Evolutionary conservation across 2,113 vertebrate genomes (phyloP).

Genomic region (Oryzias javanicus): DNA sequence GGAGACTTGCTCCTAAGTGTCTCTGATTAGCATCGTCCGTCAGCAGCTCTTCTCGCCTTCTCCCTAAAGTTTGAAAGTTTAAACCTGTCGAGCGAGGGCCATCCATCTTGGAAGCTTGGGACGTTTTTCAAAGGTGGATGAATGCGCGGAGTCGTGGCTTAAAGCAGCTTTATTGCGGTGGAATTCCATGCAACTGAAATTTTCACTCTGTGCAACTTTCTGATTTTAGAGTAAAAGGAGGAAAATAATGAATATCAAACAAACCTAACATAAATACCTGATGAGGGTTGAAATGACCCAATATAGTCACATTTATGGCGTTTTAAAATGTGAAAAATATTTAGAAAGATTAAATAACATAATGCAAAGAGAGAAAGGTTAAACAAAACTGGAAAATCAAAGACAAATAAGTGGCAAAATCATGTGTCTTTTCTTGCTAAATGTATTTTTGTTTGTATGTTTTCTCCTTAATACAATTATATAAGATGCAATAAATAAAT

Average conservation of each 20-base stretch:
- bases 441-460: no score
- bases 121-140: constrained; percentile 36
- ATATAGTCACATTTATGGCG: no score
- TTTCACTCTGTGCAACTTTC: neutral
- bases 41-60: constrained; percentile 23
- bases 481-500: no score
- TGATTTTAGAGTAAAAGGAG: neutral
- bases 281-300: no score
- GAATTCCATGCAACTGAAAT: neutral
- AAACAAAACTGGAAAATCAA: no score
- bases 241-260: neutral
- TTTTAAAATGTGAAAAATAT: no score
- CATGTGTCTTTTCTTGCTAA: no score
- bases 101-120: constrained; percentile 16
- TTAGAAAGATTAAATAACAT: no score
- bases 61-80: constrained; percentile 23
- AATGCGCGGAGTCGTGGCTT: constrained; percentile 5
- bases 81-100: constrained; percentile 15
- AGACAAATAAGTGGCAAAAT: no score
- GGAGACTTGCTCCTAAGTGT: constrained; percentile 32
- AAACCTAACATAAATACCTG: no score
- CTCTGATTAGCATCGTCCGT: constrained; percentile 43
- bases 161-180: constrained; percentile 15
- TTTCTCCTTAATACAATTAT: no score
- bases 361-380: no score